Evolutionary conservation across 2,113 vertebrate genomes (phyloP).

Genomic region (Orycteropus afer): DNA sequence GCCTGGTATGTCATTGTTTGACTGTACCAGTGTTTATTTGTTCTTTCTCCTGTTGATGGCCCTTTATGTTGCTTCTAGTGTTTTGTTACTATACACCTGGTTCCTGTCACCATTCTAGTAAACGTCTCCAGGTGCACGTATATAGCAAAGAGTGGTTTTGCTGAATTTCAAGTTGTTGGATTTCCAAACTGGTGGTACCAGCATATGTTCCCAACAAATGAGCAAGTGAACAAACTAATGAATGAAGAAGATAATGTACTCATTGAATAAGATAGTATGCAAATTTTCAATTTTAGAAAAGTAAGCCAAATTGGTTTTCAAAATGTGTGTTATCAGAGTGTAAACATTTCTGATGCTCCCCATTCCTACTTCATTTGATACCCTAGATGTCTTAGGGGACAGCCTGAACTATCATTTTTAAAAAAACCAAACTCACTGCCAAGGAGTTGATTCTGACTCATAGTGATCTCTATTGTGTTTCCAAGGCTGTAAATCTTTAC

Average conservation of each 20-base stretch:
- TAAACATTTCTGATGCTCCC: constrained; percentile 1
- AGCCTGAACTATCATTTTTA: too few relatives aligned
- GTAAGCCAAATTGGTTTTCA: constrained; percentile 39
- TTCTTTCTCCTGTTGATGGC: background rate
- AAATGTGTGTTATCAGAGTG: background rate
- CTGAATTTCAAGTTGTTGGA: constrained; percentile 38
- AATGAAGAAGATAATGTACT: constrained; percentile 19
- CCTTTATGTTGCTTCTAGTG: background rate
- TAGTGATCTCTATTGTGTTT: too few relatives aligned
- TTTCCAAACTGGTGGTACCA: constrained; percentile 42
- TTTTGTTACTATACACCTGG: constrained; percentile 7
- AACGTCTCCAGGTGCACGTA: background rate
- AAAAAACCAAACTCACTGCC: too few relatives aligned
- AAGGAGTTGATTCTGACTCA: too few relatives aligned
- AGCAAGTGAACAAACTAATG: background rate
- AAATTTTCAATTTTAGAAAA: constrained; percentile 47
- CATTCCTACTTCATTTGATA: background rate
- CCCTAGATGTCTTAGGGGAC: background rate
- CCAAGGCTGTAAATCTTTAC: too few relatives aligned
- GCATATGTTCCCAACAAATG: background rate
- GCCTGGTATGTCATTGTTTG: background rate
- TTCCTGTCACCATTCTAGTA: background rate
- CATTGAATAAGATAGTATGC: background rate
- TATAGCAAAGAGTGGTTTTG: constrained; percentile 19
- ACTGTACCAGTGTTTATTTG: background rate